phyloP scores from a whole-genome alignment of 2,113 vertebrate species.

The Penelope pileata region DNA sequence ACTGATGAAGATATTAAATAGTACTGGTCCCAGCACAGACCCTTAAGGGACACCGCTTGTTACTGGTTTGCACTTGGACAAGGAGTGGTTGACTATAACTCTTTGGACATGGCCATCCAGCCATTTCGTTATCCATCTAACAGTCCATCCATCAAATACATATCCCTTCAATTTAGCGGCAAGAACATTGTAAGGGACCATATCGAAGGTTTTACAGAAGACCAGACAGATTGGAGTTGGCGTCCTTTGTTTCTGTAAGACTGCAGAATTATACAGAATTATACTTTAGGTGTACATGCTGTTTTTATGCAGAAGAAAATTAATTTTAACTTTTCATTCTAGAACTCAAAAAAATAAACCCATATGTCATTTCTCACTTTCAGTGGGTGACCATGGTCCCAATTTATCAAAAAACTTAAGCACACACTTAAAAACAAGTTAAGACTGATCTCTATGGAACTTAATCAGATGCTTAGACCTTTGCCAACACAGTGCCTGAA shows the following conservation, averaged over 20 bases:
- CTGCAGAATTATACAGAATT: background rate
- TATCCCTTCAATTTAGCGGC: background rate
- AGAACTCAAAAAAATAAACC: background rate
- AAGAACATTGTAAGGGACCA: background rate
- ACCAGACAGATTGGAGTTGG: background rate
- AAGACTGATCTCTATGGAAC: conserved; percentile 24
- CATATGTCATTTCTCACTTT: conserved; percentile 2
- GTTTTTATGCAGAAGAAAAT: background rate
- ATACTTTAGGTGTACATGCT: background rate
- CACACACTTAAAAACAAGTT: background rate
- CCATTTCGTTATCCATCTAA: background rate
- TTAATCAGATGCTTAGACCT: background rate
- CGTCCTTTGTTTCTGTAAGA: background rate
- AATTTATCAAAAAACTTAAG: background rate
- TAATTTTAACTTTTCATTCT: background rate
- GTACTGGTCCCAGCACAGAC: background rate
- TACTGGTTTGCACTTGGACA: background rate
- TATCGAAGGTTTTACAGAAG: background rate
- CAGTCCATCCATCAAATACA: background rate
- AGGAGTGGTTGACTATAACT: background rate
- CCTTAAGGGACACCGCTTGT: background rate
- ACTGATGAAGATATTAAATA: background rate
- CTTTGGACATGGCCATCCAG: background rate
- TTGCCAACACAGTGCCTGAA: conserved; percentile 8
- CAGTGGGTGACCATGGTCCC: conserved; percentile 6